Evolutionary conservation across 2,797 vertebrate species (phyloP).

Genomic region (Brachymystax lenok): DNA sequence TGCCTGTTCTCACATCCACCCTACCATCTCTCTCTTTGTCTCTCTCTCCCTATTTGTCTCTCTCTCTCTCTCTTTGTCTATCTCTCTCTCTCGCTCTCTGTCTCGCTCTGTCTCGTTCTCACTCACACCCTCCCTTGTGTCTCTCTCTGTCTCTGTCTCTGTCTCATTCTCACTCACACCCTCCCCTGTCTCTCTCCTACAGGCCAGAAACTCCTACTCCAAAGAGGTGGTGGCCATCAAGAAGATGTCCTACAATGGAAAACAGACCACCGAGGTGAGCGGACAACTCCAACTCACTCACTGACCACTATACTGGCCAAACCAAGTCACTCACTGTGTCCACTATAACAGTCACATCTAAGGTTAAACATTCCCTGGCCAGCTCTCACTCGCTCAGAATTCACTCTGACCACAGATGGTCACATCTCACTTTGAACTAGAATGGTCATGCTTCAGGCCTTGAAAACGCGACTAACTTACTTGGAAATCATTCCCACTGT

Average conservation of each 20-base stretch:
- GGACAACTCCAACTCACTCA: neutral
- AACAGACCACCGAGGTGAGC: conserved; percentile 94
- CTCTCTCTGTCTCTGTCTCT: neutral
- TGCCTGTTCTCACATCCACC: neutral
- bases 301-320: no score
- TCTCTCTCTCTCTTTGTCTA: conserved; percentile 6
- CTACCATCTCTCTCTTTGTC: neutral
- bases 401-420: no score
- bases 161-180: neutral
- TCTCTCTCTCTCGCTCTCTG: no score
- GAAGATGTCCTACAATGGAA: conserved; percentile 99
- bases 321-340: no score
- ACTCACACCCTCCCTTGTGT: no score
- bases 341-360: no score
- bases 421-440: neutral
- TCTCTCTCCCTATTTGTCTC: neutral
- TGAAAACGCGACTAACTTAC: no score
- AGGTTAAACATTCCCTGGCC: no score
- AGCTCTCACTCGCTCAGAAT: no score
- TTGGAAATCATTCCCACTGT: neutral
- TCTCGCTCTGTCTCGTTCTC: no score
- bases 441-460: no score
- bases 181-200: conserved; percentile 15
- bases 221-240: conserved; percentile 99
- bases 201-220: conserved; percentile 95